Conservation (phyloP, 1,140 invertebrate species). For the Cherax quadricarinatus region DNA sequence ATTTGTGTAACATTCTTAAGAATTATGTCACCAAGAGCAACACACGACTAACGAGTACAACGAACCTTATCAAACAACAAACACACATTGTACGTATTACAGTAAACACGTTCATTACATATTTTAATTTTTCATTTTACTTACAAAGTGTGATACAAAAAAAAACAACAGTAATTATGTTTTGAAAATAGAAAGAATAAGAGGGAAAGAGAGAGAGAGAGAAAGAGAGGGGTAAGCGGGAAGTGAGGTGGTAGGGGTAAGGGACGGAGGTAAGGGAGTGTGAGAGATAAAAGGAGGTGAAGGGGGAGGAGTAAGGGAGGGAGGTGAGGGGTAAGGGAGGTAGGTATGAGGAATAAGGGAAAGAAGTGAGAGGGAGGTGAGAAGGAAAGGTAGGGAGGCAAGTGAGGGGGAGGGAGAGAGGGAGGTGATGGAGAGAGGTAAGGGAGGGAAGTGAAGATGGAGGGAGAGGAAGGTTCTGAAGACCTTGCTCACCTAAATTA, state of each 20-base stretch:
- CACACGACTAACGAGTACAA: too few relatives aligned
- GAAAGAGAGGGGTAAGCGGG: not conserved
- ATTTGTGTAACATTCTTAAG: too few relatives aligned
- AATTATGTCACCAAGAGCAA: too few relatives aligned
- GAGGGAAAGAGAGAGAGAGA: not conserved
- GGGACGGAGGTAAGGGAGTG: not conserved
- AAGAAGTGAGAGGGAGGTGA: not conserved
- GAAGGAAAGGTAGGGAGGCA: not conserved
- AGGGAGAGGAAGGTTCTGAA: not conserved
- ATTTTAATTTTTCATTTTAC: too few relatives aligned
- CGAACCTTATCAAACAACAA: too few relatives aligned
- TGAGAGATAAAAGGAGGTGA: not conserved
- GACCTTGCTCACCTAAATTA: slow-evolving; percentile 53
- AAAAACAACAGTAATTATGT: too few relatives aligned
- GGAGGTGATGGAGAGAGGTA: slow-evolving; percentile 1
- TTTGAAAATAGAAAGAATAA: not conserved
- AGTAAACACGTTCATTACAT: too few relatives aligned
- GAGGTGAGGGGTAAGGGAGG: not conserved
- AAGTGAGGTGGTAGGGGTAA: not conserved
- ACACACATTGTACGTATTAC: too few relatives aligned
- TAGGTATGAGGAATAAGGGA: not conserved
- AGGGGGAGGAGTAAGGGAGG: not conserved
- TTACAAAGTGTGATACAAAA: too few relatives aligned
- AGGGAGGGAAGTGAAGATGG: not conserved
- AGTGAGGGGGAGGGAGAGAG: not conserved